Percentiles rank a stretch among this genome's conserved stretches.
Conservation (phyloP, 2,113 vertebrate species). For the Poeciliopsis retropinna region DNA sequence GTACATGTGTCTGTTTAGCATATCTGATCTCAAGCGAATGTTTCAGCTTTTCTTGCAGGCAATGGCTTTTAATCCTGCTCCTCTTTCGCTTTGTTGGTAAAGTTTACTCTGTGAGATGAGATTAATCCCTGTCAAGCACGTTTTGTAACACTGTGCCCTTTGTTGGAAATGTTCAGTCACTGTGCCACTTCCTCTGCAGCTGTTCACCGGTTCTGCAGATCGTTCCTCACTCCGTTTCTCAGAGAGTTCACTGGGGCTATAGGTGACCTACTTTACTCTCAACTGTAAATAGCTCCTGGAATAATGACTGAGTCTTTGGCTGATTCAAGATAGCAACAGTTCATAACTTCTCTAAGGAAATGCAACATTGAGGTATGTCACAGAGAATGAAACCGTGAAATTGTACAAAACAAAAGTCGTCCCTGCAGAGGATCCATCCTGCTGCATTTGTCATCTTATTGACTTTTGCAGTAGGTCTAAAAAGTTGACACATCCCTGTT, state of each 20-base stretch:
- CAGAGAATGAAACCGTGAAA: neutral
- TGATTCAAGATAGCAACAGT: slow-evolving; percentile 17
- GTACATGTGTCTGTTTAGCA: slow-evolving; percentile 45
- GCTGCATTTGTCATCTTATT: neutral
- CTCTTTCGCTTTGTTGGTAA: slow-evolving; percentile 12
- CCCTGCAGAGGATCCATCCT: neutral
- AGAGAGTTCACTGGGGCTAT: slow-evolving; percentile 44
- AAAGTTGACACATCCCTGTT: neutral
- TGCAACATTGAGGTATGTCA: slow-evolving; percentile 10
- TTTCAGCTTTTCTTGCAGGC: slow-evolving; percentile 27
- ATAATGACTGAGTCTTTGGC: slow-evolving; percentile 28
- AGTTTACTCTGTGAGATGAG: slow-evolving; percentile 12
- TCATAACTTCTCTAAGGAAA: slow-evolving; percentile 7
- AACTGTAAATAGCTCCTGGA: slow-evolving; percentile 38
- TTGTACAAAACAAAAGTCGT: neutral
- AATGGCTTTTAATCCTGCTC: slow-evolving; percentile 5
- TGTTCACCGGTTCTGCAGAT: slow-evolving; percentile 5
- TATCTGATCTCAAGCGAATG: slow-evolving; percentile 43
- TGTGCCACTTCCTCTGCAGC: neutral
- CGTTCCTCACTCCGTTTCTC: slow-evolving; percentile 3
- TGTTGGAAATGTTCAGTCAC: slow-evolving; percentile 6
- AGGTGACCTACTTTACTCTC: slow-evolving; percentile 36
- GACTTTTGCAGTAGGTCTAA: neutral
- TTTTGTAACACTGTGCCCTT: neutral
- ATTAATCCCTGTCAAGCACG: slow-evolving; percentile 2